Conservation (phyloP, 2,113 vertebrate species). For the Petroica traversi region DNA sequence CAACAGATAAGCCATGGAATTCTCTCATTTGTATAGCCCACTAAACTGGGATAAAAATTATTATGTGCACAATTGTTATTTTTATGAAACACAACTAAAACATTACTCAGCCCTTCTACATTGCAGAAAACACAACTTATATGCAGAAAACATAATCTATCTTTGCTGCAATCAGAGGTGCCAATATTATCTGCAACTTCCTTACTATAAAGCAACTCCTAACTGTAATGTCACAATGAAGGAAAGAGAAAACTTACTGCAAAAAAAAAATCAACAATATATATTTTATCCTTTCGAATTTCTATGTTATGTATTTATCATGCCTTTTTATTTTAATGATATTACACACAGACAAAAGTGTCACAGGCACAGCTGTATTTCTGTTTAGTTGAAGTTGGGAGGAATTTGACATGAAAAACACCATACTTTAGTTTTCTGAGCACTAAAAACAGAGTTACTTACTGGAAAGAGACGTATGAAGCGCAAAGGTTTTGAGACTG, state of each 20-base stretch:
- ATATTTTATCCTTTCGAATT: not conserved
- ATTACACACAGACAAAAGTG: not conserved
- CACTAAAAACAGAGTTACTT: slow-evolving; percentile 34
- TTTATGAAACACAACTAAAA: not conserved
- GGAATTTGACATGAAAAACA: not conserved
- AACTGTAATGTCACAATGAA: not conserved
- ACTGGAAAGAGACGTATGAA: slow-evolving; percentile 90
- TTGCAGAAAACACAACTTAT: not conserved
- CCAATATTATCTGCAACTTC: not conserved
- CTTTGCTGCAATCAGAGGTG: not conserved
- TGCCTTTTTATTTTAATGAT: not conserved
- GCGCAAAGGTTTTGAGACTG: slow-evolving; percentile 86
- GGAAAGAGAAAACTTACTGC: not conserved
- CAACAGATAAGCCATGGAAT: not conserved
- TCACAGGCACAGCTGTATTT: not conserved
- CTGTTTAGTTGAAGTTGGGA: not conserved
- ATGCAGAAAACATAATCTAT: not conserved
- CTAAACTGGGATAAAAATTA: not conserved
- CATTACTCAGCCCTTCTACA: not conserved
- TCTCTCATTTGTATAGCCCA: not conserved
- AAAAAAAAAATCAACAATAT: not conserved
- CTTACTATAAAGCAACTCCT: not conserved
- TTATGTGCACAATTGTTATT: not conserved
- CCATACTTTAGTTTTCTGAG: not conserved
- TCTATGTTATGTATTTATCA: not conserved